Evolutionary conservation across 2,797 vertebrate species (phyloP).

Genomic region (Sebastes hopkinsi): DNA sequence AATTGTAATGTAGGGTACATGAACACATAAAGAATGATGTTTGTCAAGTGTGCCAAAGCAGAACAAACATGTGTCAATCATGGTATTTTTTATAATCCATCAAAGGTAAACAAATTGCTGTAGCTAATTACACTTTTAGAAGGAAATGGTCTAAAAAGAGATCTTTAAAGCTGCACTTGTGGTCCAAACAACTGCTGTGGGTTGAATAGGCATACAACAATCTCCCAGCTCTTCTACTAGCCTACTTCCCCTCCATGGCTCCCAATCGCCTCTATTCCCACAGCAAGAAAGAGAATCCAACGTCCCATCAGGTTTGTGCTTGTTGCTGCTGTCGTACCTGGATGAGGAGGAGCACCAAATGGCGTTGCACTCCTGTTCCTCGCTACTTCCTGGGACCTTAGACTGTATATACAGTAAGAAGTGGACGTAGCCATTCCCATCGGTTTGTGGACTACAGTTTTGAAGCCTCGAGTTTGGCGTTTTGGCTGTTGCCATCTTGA

Average conservation of each 20-base stretch:
- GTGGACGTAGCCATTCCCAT: too few relatives aligned
- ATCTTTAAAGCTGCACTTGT: not conserved
- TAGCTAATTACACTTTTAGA: not conserved
- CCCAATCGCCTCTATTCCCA: too few relatives aligned
- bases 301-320: too few relatives aligned
- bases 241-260: too few relatives aligned
- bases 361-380: not conserved
- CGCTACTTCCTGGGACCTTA: not conserved
- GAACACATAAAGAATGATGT: not conserved
- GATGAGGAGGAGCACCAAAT: not conserved
- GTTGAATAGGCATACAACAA: too few relatives aligned
- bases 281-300: too few relatives aligned
- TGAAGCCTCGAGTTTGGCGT: not conserved
- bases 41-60: not conserved
- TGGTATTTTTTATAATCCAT: not conserved
- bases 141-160: not conserved
- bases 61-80: not conserved
- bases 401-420: not conserved
- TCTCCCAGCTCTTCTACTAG: too few relatives aligned
- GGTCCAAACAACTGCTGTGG: not conserved
- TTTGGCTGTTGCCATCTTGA: not conserved
- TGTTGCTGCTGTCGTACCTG: too few relatives aligned
- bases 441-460: not conserved
- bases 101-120: not conserved
- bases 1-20: too few relatives aligned